phyloP scores from a whole-genome alignment of 2,113 vertebrate species.

The Thryonomys swinderianus region DNA sequence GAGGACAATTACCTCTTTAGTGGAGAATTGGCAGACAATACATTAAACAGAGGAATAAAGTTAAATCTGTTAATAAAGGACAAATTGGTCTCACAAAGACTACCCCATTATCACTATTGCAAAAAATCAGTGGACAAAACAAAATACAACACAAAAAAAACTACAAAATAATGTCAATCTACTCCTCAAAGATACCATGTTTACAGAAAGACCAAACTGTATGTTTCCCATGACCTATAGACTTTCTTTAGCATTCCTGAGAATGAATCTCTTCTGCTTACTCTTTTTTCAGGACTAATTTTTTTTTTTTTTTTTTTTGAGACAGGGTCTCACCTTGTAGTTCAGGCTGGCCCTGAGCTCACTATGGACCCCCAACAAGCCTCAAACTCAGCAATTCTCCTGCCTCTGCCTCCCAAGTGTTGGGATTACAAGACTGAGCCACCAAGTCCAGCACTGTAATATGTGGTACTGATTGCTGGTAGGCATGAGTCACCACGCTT shows the following conservation, averaged over 20 bases:
- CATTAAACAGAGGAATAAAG: not conserved
- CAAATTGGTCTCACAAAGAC: not conserved
- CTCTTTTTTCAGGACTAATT: not conserved
- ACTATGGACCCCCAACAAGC: too few species aligned
- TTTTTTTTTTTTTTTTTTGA: too few species aligned
- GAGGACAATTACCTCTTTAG: not conserved
- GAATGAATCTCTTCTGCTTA: not conserved
- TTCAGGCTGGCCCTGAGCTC: too few species aligned
- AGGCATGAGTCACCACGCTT: too few species aligned
- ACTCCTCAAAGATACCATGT: not conserved
- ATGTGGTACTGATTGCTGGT: too few species aligned
- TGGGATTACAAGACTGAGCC: too few species aligned
- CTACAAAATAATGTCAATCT: not conserved
- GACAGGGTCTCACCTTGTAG: too few species aligned
- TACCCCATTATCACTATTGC: not conserved
- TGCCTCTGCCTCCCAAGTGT: too few species aligned
- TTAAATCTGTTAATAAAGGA: not conserved
- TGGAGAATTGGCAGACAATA: not conserved
- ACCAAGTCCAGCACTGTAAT: too few species aligned
- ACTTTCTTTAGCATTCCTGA: not conserved
- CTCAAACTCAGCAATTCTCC: too few species aligned
- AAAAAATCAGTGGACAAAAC: not conserved
- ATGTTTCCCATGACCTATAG: not conserved
- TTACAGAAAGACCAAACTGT: not conserved
- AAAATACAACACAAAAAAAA: not conserved